Evolutionary conservation across 2,888 invertebrate species (phyloP), one percentile per base, ranked within the genome.

Genomic region (Eupithecia exiguata): DNA sequence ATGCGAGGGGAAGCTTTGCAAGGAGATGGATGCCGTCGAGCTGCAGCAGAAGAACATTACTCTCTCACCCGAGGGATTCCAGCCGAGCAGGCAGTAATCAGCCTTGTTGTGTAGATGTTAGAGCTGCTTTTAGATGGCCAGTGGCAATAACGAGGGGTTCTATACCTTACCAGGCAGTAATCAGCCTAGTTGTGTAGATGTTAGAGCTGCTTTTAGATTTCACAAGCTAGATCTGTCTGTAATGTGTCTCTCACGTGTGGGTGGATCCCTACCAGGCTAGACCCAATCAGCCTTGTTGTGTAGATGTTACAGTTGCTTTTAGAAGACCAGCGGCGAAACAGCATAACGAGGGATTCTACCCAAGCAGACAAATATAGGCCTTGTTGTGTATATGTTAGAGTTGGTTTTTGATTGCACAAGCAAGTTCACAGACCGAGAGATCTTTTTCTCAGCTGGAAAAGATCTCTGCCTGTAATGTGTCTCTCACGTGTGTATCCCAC

Each of bases 1-100:
- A 78, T 94, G 94, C 86, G 91, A 92, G 75, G 94, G 94, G 75
- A 93, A 92, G 82, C 88, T 94, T n/a, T 94, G 94, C 86, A 93
- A 94, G 86, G 80, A 90, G 83, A 84, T 92, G 87, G 92, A 92
- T 82, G 90, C 91, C 4, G 77, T 93, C 12, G 93, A 93, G 79
- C 83, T 92, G 75, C 92, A 92, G 80, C 90, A 91, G 83, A 83
- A 85, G 0, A 83, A 86, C 78, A 88, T 89, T 53, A 77, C 85
- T 63, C 85, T 91, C 53, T 74, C 83, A 16, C 81, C 84, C 49
- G 86, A 87, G 65, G 80, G 82, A 70, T 86, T 85, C 80, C 79
- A 77, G 1, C 80, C 81, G 40, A 80, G 79, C 82, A 86, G 86
- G 77, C 83, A 82, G 77, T 81, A 80, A 77, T 46, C 35, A 30